Conservation (phyloP, 2,797 vertebrate species). For the Oreochromis grahami region DNA sequence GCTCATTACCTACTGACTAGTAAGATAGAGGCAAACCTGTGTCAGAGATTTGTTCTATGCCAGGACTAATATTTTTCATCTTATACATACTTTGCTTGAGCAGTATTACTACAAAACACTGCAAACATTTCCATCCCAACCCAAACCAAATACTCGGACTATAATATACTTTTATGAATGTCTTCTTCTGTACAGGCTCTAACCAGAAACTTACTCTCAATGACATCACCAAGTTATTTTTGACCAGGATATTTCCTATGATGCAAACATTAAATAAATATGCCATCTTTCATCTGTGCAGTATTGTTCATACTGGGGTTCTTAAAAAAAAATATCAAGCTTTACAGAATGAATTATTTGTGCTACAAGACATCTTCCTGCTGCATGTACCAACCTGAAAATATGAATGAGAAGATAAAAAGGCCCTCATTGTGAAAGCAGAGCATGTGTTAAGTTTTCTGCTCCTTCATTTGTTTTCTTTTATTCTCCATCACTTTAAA, state of each 20-base stretch:
- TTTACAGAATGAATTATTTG: background rate
- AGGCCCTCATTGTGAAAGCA: background rate
- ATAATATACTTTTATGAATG: background rate
- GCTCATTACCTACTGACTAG: background rate
- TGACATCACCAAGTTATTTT: background rate
- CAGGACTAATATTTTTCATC: background rate
- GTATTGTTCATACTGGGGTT: background rate
- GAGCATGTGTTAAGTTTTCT: background rate
- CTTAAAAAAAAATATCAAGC: too few species aligned
- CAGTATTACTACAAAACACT: background rate
- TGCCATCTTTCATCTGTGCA: background rate
- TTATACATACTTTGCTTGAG: background rate
- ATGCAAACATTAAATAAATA: background rate
- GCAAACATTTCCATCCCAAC: background rate
- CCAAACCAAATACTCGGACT: background rate
- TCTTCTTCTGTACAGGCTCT: background rate
- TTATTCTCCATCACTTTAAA: background rate
- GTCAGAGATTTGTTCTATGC: background rate
- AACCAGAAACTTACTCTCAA: background rate
- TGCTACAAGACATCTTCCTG: background rate
- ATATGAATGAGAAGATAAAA: background rate
- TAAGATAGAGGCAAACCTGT: background rate
- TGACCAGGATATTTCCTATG: background rate
- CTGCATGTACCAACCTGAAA: background rate
- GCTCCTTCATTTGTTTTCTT: background rate